phyloP scores from a whole-genome alignment of 2,113 vertebrate genomes.

The Campylorhamphus procurvoides region DNA sequence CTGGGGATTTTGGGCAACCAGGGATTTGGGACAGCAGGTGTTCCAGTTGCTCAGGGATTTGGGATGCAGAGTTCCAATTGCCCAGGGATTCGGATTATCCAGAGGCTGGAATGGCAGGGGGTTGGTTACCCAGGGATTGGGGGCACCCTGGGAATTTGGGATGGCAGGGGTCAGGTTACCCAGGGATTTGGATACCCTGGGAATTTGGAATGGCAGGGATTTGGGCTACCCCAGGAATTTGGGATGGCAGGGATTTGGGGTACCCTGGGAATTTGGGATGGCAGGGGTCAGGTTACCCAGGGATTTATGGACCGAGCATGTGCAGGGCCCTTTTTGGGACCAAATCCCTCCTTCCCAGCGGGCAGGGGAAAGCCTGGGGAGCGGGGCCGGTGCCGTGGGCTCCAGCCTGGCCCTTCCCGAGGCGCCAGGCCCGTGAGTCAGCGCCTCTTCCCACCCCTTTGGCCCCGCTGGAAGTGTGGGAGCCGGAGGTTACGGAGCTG shows the following conservation, averaged over 20 bases:
- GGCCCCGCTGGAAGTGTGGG: constrained; percentile 34
- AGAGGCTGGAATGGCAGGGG: background rate
- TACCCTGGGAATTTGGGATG: rapidly evolving
- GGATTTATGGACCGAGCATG: rapidly evolving
- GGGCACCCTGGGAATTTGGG: background rate
- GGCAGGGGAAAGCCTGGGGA: background rate
- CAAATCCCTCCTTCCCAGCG: background rate
- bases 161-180: background rate
- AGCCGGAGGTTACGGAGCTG: constrained; percentile 27
- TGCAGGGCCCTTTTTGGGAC: rapidly evolving
- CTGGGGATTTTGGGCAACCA: background rate
- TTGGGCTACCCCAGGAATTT: background rate
- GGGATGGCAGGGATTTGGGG: background rate
- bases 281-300: too few relatives aligned
- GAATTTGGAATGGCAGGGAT: background rate
- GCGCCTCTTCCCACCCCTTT: constrained; percentile 16
- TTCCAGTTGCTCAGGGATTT: background rate
- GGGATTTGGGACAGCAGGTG: background rate
- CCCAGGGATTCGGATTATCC: too few relatives aligned
- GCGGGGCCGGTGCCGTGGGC: background rate
- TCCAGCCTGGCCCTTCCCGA: background rate
- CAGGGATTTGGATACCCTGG: background rate
- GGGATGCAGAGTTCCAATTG: rapidly evolving
- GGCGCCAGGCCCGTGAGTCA: constrained; percentile 21
- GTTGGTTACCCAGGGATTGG: background rate